Evolutionary conservation across 2,113 vertebrate species (phyloP).

Genomic region (Sapajus apella): DNA sequence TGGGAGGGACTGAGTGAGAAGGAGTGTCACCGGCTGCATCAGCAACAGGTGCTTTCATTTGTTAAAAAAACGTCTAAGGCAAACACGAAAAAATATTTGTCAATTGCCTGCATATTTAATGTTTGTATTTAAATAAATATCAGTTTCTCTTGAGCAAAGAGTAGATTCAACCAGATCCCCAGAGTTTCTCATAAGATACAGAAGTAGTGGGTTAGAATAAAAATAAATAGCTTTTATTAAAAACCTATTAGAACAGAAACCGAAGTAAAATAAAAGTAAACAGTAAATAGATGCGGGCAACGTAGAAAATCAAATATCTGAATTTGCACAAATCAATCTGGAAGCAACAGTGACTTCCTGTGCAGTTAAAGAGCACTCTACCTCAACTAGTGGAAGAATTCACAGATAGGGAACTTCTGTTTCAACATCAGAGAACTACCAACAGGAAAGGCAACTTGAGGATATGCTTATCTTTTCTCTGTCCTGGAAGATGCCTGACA

Average conservation of each 20-base stretch:
- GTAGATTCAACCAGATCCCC: not conserved
- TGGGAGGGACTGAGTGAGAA: not conserved
- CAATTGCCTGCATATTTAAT: not conserved
- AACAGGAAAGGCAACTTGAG: not conserved
- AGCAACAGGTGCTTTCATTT: not conserved
- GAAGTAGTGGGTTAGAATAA: not conserved
- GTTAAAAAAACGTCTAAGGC: not conserved
- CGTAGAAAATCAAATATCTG: not conserved
- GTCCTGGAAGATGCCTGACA: no score
- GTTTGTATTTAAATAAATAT: not conserved
- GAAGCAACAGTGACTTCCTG: not conserved
- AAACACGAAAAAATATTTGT: not conserved
- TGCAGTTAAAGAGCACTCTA: not conserved
- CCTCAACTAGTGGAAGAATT: not conserved
- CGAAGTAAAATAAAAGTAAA: not conserved
- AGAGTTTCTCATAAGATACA: not conserved
- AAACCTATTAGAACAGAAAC: not conserved
- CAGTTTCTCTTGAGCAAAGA: not conserved
- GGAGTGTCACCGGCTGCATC: rapidly evolving
- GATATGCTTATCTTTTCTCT: not conserved
- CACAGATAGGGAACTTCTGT: not conserved
- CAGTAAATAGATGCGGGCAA: not conserved
- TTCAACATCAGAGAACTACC: not conserved
- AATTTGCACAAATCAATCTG: not conserved
- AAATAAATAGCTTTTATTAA: not conserved